Conservation (phyloP, 2,888 invertebrate species). For the Therioaphis trifolii region DNA sequence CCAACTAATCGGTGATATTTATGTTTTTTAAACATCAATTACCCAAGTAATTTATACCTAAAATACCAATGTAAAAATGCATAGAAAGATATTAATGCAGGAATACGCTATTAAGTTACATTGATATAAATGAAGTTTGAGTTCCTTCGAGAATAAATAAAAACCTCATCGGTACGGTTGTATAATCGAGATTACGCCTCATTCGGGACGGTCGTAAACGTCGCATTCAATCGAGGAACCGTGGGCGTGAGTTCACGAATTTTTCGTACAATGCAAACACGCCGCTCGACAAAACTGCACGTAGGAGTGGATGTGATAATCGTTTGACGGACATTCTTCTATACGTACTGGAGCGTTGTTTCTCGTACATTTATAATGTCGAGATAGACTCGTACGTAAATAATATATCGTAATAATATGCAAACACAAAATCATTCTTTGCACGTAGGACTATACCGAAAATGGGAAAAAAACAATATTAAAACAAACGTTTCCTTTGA, state of each 20-base stretch:
- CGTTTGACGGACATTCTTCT: conserved; percentile 27
- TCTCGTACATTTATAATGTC: too few species aligned
- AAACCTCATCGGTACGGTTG: conserved; percentile 27
- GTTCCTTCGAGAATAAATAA: conserved; percentile 27
- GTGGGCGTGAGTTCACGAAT: conserved; percentile 21
- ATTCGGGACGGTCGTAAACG: conserved; percentile 17
- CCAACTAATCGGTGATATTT: too few species aligned
- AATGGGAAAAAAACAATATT: neutral
- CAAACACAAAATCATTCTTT: too few species aligned
- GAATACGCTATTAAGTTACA: too few species aligned
- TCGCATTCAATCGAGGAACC: conserved; percentile 32
- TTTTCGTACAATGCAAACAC: neutral
- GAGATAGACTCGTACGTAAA: too few species aligned
- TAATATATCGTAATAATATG: too few species aligned
- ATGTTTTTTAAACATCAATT: too few species aligned
- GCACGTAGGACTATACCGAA: neutral
- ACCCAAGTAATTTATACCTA: too few species aligned
- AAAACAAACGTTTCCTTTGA: neutral
- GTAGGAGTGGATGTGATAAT: conserved; percentile 35
- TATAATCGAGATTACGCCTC: conserved; percentile 34
- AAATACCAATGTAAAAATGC: too few species aligned
- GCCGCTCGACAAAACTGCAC: conserved; percentile 29
- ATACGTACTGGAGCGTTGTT: too few species aligned
- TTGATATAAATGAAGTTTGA: too few species aligned
- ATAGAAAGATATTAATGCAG: too few species aligned